A percentile compares a stretch with the other conserved stretches of the same genome.
Evolutionary conservation across 2,797 vertebrate genomes (phyloP).

Genomic region (Squalus acanthias): DNA sequence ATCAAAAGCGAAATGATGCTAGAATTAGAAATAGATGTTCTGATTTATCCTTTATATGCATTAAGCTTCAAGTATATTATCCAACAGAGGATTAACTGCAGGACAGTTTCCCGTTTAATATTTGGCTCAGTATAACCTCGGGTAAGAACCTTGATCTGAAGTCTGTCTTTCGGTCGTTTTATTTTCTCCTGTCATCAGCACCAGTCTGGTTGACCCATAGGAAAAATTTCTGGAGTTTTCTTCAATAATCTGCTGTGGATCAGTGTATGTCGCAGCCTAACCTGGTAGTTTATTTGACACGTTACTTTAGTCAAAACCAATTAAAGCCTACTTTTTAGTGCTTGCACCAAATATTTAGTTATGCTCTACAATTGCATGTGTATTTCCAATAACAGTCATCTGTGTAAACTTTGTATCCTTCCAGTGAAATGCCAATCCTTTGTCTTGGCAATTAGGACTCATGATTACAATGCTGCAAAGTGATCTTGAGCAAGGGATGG

Average conservation of each 20-base stretch:
- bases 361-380: neutral
- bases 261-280: neutral
- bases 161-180: neutral
- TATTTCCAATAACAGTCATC: neutral
- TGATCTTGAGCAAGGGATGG: neutral
- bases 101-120: neutral
- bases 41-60: neutral
- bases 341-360: neutral
- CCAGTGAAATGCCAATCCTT: neutral
- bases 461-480: neutral
- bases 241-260: neutral
- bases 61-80: neutral
- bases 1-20: neutral
- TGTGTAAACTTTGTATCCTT: neutral
- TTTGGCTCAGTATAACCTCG: neutral
- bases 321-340: neutral
- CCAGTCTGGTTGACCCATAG: neutral
- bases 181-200: neutral
- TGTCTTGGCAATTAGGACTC: neutral
- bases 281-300: neutral
- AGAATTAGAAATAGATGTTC: neutral
- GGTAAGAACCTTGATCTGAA: neutral
- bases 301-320: neutral
- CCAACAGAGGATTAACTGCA: neutral
- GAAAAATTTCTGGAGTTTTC: neutral